These are phyloP conservation scores for Sarcophilus harrisii DNA, from an alignment of 2,797 vertebrate species.

Conservation along the genomic window DNA sequence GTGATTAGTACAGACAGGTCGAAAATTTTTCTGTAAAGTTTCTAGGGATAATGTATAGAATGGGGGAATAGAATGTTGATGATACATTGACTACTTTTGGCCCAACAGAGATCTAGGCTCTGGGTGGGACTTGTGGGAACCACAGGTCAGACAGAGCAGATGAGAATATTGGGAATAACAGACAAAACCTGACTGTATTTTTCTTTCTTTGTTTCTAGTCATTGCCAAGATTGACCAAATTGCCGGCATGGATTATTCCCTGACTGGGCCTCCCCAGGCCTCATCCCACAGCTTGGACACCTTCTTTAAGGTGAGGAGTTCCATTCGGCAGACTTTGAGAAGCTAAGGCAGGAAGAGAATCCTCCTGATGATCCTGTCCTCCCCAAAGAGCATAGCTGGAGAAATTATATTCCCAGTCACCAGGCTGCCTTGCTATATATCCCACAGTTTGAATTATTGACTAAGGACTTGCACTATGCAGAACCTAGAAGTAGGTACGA, in stretches of 20 bases:
- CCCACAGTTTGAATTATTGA: not conserved
- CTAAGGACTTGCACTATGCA: not conserved
- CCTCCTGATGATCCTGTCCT: not conserved
- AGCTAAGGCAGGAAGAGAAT: not conserved
- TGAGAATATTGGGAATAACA: not conserved
- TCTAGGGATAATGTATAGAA: not conserved
- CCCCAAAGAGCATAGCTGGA: not conserved
- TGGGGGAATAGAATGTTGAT: not conserved
- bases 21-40: not conserved
- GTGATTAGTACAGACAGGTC: not conserved
- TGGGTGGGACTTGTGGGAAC: not conserved
- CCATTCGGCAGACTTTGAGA: not conserved
- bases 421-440: not conserved
- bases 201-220: slow-evolving; percentile 71
- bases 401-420: not conserved
- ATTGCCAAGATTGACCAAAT: slow-evolving; percentile 74
- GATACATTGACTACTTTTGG: not conserved
- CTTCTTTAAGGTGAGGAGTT: slow-evolving; percentile 83
- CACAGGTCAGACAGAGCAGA: not conserved
- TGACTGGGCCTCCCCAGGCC: slow-evolving; percentile 77
- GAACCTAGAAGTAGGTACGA: not conserved
- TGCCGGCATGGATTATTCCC: slow-evolving; percentile 81
- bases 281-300: slow-evolving; percentile 64
- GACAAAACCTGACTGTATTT: slow-evolving; percentile 31
- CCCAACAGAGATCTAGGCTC: not conserved